Evolutionary conservation across 2,888 invertebrate genomes (phyloP).

Genomic region (Flexamia atlantica): DNA sequence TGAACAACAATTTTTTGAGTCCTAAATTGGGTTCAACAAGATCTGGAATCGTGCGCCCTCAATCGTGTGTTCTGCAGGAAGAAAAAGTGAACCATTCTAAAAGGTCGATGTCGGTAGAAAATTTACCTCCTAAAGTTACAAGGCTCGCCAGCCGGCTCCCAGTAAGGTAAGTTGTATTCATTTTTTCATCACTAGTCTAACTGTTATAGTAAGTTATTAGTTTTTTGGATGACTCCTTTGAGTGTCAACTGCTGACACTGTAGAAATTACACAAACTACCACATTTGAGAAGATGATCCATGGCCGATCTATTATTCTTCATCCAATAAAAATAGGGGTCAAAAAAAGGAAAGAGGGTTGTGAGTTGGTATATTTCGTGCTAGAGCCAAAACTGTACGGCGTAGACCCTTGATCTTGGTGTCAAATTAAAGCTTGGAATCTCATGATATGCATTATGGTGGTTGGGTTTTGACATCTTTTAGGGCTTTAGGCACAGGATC

Average conservation of each 20-base stretch:
- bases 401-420: too few species aligned
- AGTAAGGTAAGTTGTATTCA: slow-evolving; percentile 48
- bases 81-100: slow-evolving; percentile 52
- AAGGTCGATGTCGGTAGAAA: slow-evolving; percentile 61
- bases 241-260: background rate
- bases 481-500: too few species aligned
- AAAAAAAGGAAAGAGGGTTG: background rate
- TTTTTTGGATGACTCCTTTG: background rate
- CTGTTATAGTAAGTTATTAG: background rate
- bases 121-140: slow-evolving; percentile 57
- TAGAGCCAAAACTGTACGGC: too few species aligned
- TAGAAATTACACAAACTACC: background rate
- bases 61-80: slow-evolving; percentile 54
- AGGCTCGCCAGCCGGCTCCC: slow-evolving; percentile 56
- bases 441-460: too few species aligned
- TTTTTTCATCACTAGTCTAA: too few species aligned
- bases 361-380: too few species aligned
- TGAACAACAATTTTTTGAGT: slow-evolving; percentile 53
- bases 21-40: slow-evolving; percentile 35
- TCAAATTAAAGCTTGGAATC: too few species aligned
- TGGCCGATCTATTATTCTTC: too few species aligned
- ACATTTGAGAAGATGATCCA: background rate
- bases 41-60: slow-evolving; percentile 48
- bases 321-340: background rate
- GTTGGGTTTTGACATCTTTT: too few species aligned